These are phyloP conservation scores for Cygnus buccinator DNA, from an alignment of 2,113 vertebrate species.

Conservation along the genomic window DNA sequence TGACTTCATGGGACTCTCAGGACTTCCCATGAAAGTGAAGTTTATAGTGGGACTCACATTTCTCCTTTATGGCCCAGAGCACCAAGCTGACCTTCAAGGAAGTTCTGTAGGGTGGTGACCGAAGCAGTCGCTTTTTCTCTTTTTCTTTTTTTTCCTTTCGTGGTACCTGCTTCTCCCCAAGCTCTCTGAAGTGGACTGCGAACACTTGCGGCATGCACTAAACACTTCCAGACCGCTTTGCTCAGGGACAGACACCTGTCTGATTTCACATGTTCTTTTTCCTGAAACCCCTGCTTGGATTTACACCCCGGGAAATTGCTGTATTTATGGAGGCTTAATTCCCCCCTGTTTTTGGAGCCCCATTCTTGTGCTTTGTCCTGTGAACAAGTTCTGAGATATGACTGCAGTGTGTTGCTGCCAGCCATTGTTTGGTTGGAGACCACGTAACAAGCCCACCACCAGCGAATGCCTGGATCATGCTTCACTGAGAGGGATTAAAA, in stretches of 20 bases:
- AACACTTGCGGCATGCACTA: not conserved
- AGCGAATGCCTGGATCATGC: not conserved
- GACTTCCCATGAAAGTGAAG: not conserved
- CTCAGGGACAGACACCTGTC: slow-evolving; percentile 42
- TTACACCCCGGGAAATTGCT: slow-evolving; percentile 47
- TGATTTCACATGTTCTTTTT: slow-evolving; percentile 39
- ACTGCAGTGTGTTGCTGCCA: not conserved
- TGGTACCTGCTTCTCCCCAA: not conserved
- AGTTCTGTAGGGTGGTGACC: not conserved
- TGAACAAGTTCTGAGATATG: not conserved
- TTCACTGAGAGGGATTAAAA: not conserved
- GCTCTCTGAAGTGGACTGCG: not conserved
- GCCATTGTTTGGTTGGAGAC: not conserved
- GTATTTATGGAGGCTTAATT: slow-evolving; percentile 6
- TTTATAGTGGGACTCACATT: not conserved
- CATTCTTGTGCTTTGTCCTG: not conserved
- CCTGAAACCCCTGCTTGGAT: slow-evolving; percentile 41
- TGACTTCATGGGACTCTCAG: not conserved
- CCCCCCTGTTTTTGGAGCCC: not conserved
- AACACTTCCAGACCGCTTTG: slow-evolving; percentile 30
- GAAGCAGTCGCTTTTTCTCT: not conserved
- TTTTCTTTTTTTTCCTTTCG: not conserved
- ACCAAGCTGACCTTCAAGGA: not conserved
- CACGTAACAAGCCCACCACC: not conserved
- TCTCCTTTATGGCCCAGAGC: slow-evolving; percentile 10